Percentiles rank a stretch among this genome's conserved stretches.
phyloP scores from a whole-genome alignment of 2,797 vertebrate species.

The Brachyalestes nurse region DNA sequence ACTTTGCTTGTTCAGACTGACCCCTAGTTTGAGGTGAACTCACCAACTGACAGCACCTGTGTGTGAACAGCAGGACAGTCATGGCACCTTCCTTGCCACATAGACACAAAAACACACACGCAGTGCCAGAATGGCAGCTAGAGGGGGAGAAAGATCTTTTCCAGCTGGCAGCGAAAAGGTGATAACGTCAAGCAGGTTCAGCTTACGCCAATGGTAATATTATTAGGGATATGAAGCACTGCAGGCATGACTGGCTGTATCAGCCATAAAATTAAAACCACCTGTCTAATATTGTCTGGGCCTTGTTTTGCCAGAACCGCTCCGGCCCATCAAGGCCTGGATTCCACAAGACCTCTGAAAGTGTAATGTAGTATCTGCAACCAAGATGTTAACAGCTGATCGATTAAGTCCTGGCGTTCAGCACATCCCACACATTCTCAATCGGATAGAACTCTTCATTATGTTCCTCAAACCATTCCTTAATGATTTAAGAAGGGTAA shows the following conservation, averaged over 20 bases:
- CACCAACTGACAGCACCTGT: slow-evolving; percentile 26
- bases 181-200: slow-evolving; percentile 19
- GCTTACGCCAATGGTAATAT: slow-evolving; percentile 6
- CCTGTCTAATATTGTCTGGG: no score
- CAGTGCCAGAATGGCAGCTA: background rate
- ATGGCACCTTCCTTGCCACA: background rate
- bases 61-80: slow-evolving; percentile 38
- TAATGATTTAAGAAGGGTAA: no score
- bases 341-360: no score
- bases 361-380: no score
- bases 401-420: no score
- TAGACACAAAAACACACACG: background rate
- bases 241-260: background rate
- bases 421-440: no score
- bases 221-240: background rate
- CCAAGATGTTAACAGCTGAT: no score
- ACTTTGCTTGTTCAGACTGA: slow-evolving; percentile 3
- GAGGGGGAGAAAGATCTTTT: background rate
- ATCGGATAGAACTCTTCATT: no score
- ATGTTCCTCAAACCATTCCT: no score
- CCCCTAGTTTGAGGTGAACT: slow-evolving; percentile 23
- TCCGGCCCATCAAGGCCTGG: no score
- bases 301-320: no score
- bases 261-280: no score
- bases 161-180: background rate